phyloP scores from a whole-genome alignment of 2,113 vertebrate genomes.

The Pterocles gutturalis region DNA sequence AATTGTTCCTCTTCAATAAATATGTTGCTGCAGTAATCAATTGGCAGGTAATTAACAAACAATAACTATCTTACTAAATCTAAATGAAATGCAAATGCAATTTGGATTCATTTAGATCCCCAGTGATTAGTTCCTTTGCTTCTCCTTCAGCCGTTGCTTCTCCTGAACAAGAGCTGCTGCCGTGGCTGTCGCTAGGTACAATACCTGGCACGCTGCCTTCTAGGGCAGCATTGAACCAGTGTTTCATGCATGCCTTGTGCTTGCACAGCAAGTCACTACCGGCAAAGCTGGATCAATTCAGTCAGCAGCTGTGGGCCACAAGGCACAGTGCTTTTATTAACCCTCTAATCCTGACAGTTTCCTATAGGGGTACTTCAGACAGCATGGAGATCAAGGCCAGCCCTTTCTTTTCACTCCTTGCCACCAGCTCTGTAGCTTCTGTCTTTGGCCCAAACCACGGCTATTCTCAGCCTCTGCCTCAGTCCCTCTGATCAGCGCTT shows the following conservation, averaged over 20 bases:
- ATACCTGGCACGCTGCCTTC: not conserved
- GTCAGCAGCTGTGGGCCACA: not conserved
- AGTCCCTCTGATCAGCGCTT: not conserved
- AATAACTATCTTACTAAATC: constrained; percentile 44
- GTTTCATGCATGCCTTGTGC: not conserved
- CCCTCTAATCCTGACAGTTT: not conserved
- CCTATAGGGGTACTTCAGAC: not conserved
- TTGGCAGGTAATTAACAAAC: constrained; percentile 26
- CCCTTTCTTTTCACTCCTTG: not conserved
- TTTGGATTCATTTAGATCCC: not conserved
- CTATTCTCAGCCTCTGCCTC: not conserved
- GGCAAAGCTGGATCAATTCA: not conserved
- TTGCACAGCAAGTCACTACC: not conserved
- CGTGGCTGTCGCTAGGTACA: fast-evolving
- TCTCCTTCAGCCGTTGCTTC: not conserved
- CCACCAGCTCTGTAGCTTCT: not conserved
- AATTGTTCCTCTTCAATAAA: constrained; percentile 52
- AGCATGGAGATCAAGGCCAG: not conserved
- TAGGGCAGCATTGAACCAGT: not conserved
- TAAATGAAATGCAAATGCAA: constrained; percentile 32
- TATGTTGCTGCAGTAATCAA: constrained; percentile 55
- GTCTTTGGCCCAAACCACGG: not conserved
- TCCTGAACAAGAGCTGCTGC: not conserved
- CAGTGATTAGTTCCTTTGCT: not conserved
- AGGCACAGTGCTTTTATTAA: not conserved